Evolutionary conservation across 92 coral and sea anemone genomes (phyloP), one percentile per base, ranked within the genome.

Genomic region (Desmophyllum pertusum): DNA sequence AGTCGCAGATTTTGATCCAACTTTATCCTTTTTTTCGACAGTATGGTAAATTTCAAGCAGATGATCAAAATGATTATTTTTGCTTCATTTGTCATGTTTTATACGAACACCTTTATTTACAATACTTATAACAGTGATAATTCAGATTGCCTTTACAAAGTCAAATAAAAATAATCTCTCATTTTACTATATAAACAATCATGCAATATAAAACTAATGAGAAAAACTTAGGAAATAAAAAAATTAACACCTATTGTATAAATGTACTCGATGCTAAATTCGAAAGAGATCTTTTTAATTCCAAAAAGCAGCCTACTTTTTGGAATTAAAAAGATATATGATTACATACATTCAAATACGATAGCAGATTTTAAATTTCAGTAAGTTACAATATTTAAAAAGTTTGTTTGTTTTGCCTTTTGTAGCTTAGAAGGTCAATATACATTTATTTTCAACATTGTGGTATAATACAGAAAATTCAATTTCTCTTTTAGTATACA

Each of bases 151-250:
- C 66, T 80, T 80, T 18, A 15, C 45, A 51, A 67, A 37, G 84
- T 65, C 76, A 68, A 80, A 69, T 52, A 80, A 50, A 80, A 2
- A 50, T 35, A 33, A 65, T 31, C 14, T 40, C 29, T 79, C 35
- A 36, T 80, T 80, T 80, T 80, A 70, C 66, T 80, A 51, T 36
- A 10, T 40, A 80, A 80, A 80, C 84, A 80, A 50, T 40, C 21
- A 18, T 37, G 50, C 52, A 2, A 14, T 30, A 48, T 74, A 69
- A 51, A 69, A 39, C 40, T 68, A 50, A 67, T 46, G 67, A 68
- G 42, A 67, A 80, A 68, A 67, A 4, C 14, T 36, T 7, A 48
- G 27, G 14, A 75, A 46, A 46, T 21, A 23, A 23, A 46, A n/a
- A 46, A 2, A 48, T 30, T 30, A 67, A 51, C 66, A 80, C 17